Base-by-base conservation (phyloP, 2,113 vertebrate genomes). In the Columbina picui region DNA sequence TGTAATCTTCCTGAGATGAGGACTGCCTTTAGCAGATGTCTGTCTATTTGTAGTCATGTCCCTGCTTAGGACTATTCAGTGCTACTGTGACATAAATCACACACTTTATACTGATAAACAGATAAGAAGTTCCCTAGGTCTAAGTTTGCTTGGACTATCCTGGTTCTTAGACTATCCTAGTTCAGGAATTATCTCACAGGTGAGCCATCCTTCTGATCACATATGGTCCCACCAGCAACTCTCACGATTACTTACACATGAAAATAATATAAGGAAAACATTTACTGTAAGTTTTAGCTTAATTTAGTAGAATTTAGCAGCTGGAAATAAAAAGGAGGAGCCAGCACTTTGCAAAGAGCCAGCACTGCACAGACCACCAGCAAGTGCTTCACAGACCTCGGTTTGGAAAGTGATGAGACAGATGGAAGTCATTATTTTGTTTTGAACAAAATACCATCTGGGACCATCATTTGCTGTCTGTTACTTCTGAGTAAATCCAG, bases 351-450 rank as follows among this genome's bases (percentile, higher is more conserved):
- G 80, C 86, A 78, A 78, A 84, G 83, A 84, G 84, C 76, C 84
- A 97, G 78, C 70, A 30, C 63, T 74, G 50, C 39, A 50, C 71
- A 93, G 95, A 95, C 95, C 94, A 96, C 92, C 93, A 96, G 75
- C 92, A 96, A 95, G 71, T 90, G 90, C 71, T 93, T 68, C 59
- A 80, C 65, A 52, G 71, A 67, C 55, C 87, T 93, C 23, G 4
- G 60, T 70, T 81, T 91, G 91, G 84, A 80, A 95, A 93, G 82
- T 41, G 84, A 83, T 79, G 88, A 91, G 85, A 69, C 96, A 97
- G 85, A 96, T 97, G 95, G 94, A 94, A 96, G 43, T 83, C 55
- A 93, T 96, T 97, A 95, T 93, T 94, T 94, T 95, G 93, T 95
- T 97, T 96, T 94, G 70, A 96, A 89, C 79, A 90, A 88, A 97